Evolutionary conservation across 2,888 invertebrate genomes (phyloP), one percentile per base, ranked within the genome.

Genomic region (Macrophya alboannulata): DNA sequence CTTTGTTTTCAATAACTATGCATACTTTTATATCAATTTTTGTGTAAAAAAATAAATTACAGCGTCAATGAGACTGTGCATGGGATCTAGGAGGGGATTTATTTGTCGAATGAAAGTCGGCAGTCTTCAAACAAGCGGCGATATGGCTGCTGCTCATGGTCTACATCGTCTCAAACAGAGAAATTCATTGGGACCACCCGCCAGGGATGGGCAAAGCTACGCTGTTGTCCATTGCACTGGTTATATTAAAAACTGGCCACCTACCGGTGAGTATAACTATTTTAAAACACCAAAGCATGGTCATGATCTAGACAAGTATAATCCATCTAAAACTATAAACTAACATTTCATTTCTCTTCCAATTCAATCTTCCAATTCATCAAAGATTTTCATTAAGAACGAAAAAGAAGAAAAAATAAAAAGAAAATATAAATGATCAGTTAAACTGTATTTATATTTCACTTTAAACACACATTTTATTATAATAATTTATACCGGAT

Each of bases 151-250:
- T 0, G 96, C 96, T 0, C 98, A 98, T 91, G 95, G 95, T 87
- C 95, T 98, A 84, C 98, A 98, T 92, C 96, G 99, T 84, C 95
- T 99, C 91, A 97, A 99, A 92, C 99, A 99, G 93, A 96, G 99
- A 90, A 99, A 99, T 94, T 98, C 98, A 65, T 95, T 99, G 85
- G 99, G 99, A 0, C 98, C 98, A 10, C 93, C 93, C 4, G 97
- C 97, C 10, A 95, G 97, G 88, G 99, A 99, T 94, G 99, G 99
- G 65, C 98, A 98, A 93, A 99, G 98, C 94, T 99, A 98, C 94
- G 99, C 99, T 15, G 99, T 99, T 48, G 99, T 99, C 31, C 99
- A 99, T 94, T 99, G 99, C 94, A 99, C 99, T 45, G 99, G 99
- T 17, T 99, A 99, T 94, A 99, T 99, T 86, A 99, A 99, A 94